Evolutionary conservation across 2,113 vertebrate genomes (phyloP).

Genomic region (Callipepla squamata): DNA sequence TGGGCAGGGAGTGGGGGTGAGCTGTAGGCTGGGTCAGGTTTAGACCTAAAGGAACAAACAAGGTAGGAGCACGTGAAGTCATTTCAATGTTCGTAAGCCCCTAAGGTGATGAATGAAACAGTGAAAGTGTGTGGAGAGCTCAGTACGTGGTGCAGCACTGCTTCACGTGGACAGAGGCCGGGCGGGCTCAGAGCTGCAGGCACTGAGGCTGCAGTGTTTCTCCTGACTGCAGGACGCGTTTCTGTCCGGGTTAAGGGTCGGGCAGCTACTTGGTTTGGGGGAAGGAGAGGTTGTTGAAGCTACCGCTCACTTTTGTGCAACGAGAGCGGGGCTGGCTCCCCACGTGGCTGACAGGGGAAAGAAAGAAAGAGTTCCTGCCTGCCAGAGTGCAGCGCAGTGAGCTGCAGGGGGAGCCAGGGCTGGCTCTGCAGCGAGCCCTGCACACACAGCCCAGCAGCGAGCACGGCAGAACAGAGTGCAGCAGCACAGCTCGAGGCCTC

Average conservation of each 20-base stretch:
- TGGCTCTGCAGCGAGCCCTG: neutral
- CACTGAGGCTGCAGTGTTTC: accelerated
- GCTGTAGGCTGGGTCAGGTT: accelerated
- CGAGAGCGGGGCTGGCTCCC: neutral
- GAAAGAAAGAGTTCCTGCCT: neutral
- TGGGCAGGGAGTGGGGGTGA: neutral
- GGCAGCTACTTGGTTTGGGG: accelerated
- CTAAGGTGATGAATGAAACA: neutral
- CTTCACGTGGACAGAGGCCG: neutral
- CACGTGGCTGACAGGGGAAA: neutral
- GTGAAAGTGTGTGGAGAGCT: neutral
- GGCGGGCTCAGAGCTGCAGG: accelerated
- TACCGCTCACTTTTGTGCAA: neutral
- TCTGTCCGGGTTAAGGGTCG: too few relatives aligned
- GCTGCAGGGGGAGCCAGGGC: neutral
- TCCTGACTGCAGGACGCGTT: neutral
- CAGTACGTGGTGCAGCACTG: too few relatives aligned
- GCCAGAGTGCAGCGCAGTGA: neutral
- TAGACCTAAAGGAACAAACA: neutral
- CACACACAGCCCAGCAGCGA: neutral
- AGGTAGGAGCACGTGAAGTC: accelerated
- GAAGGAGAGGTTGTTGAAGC: neutral
- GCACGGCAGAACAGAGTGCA: accelerated
- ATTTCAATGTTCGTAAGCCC: neutral
- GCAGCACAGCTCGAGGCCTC: neutral